Conservation (phyloP, 2,797 vertebrate species). For the Chrysocyon brachyurus region DNA sequence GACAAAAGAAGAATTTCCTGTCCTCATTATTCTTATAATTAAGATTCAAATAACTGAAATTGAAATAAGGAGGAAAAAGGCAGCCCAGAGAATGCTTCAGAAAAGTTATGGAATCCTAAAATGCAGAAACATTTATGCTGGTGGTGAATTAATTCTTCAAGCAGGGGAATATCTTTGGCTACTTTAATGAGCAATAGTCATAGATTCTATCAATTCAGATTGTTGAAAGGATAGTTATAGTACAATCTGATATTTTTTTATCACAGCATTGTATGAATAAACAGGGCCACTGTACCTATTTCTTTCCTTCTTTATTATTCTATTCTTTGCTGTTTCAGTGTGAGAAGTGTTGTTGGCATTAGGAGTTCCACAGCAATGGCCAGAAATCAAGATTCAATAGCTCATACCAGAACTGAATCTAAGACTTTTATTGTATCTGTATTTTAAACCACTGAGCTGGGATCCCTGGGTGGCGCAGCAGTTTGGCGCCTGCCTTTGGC, state of each 20-base stretch:
- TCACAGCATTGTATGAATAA: not conserved
- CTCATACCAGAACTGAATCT: not conserved
- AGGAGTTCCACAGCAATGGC: not conserved
- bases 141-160: not conserved
- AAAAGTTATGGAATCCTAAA: not conserved
- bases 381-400: not conserved
- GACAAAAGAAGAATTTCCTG: not conserved
- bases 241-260: not conserved
- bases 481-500: no score
- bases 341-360: not conserved
- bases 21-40: not conserved
- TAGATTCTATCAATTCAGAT: not conserved
- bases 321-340: not conserved
- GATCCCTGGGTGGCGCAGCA: no score
- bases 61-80: not conserved
- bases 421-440: constrained; percentile 5
- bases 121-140: not conserved
- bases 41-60: not conserved
- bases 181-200: not conserved
- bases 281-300: not conserved
- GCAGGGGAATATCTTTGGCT: not conserved
- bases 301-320: not conserved
- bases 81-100: constrained; percentile 12
- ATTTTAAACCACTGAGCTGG: not conserved
- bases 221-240: not conserved